Conservation (phyloP, 2,797 vertebrate genomes). For the Xiphorhynchus erythropygius region DNA sequence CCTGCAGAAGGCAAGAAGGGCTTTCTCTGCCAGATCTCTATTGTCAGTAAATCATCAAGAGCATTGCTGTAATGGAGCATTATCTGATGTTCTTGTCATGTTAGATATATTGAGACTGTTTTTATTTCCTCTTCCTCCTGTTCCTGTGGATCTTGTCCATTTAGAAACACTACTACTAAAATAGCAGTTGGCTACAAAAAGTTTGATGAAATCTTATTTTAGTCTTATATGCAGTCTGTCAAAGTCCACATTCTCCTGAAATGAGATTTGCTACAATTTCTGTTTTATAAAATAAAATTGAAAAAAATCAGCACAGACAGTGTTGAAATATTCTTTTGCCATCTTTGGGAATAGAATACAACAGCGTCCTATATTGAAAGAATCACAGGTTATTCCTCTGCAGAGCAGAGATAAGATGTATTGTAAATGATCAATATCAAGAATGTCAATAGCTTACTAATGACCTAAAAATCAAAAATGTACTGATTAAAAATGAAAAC, state of each 20-base stretch:
- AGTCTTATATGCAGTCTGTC: neutral
- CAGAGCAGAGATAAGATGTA: neutral
- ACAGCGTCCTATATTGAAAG: neutral
- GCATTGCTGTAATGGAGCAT: neutral
- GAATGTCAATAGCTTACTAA: slow-evolving; percentile 11
- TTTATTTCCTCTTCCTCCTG: neutral
- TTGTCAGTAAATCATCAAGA: neutral
- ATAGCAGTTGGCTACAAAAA: neutral
- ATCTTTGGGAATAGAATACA: neutral
- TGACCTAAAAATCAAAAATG: slow-evolving; percentile 19
- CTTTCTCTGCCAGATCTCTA: neutral
- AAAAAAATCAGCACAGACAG: neutral
- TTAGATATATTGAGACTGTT: neutral
- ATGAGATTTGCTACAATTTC: neutral
- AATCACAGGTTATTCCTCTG: neutral
- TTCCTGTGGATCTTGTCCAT: neutral
- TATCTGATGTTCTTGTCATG: neutral
- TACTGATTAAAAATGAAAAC: slow-evolving; percentile 10
- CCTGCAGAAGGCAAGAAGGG: neutral
- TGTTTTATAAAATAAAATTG: neutral
- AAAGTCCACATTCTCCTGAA: slow-evolving; percentile 27
- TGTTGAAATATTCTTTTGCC: neutral
- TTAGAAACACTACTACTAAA: neutral
- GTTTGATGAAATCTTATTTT: neutral
- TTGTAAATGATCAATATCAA: neutral